Evolutionary conservation across 2,888 invertebrate genomes (phyloP), one percentile per base, ranked within the genome.

Genomic region (Scaptomyza parva): DNA sequence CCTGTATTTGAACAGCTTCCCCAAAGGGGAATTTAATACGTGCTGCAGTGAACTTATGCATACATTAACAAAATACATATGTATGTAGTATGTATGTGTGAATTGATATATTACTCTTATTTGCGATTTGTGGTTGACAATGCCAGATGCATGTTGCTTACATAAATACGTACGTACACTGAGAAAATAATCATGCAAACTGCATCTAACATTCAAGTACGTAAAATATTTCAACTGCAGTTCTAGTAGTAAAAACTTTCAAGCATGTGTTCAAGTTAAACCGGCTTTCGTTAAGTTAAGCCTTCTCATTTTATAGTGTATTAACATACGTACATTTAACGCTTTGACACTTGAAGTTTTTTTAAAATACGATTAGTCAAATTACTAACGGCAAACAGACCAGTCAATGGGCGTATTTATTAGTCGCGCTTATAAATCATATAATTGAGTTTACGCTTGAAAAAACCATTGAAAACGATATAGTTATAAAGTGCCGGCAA

Each of bases 1-100:
- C 18, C 30, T 45, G 75, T 65, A 78, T 76, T 83, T 78, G 39
- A 62, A 64, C 63, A 75, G 73, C 70, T 81, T 79, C 85, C 58
- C 53, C 63, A 5, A 51, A 47, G 75, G 61, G 75, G 61, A 72
- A 84, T 63, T 54, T 50, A 81, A 79, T 81, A 73, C 63, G 52
- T 50, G 18, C 39, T 51, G 45, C 24, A 41, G 55, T 60, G 39
- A 57, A 67, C 1, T 9, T 28, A 28, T 2, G 14, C 7, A 41
- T 14, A 20, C 14, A 50, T 18, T 28, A 4, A 26, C 3, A 24
- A 3, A n/a, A n/a, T n/a, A n/a, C n/a, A 12, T 28, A 17, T 1
- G 26, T 6, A 8, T 7, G 12, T 20, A 24, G 12, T 28, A 22
- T 2, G 18, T 3, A 12, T 8, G 14, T 20, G 14, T 14, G 6